Conservation (phyloP, 2,113 vertebrate genomes). For the Amblyopsis rosae region DNA sequence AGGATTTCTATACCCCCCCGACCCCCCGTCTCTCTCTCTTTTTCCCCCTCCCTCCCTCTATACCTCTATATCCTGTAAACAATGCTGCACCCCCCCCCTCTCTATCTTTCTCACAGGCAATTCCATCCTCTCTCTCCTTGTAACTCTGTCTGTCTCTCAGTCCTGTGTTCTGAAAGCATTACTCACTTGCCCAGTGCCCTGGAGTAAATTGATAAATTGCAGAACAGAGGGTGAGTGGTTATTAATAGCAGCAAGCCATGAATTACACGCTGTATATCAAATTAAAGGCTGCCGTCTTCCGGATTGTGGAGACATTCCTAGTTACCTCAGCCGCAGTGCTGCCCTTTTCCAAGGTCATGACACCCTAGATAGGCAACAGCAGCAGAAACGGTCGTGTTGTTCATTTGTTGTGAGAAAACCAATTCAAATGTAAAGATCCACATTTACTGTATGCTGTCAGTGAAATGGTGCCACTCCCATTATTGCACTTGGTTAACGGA, state of each 20-base stretch:
- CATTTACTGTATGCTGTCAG: constrained; percentile 18
- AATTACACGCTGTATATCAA: constrained; percentile 39
- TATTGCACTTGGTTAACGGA: constrained; percentile 16
- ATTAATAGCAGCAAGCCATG: constrained; percentile 52
- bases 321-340: constrained; percentile 8
- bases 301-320: constrained; percentile 5
- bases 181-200: constrained; percentile 35
- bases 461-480: constrained; percentile 31
- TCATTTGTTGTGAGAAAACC: constrained; percentile 24
- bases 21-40: background rate
- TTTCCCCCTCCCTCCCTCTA: background rate
- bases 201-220: constrained; percentile 61
- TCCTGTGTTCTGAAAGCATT: constrained; percentile 48
- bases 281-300: constrained; percentile 24
- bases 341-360: constrained; percentile 52
- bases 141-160: constrained; percentile 3
- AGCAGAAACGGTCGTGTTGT: constrained; percentile 29
- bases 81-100: constrained; percentile 15
- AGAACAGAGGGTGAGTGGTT: constrained; percentile 49
- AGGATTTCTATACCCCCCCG: constrained; percentile 57
- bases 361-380: constrained; percentile 46
- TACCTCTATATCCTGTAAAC: background rate
- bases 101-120: constrained; percentile 13
- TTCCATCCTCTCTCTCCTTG: background rate
- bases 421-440: constrained; percentile 38